Conservation (phyloP, 2,888 invertebrate species). For the Caenorhabditis sulstoni region DNA sequence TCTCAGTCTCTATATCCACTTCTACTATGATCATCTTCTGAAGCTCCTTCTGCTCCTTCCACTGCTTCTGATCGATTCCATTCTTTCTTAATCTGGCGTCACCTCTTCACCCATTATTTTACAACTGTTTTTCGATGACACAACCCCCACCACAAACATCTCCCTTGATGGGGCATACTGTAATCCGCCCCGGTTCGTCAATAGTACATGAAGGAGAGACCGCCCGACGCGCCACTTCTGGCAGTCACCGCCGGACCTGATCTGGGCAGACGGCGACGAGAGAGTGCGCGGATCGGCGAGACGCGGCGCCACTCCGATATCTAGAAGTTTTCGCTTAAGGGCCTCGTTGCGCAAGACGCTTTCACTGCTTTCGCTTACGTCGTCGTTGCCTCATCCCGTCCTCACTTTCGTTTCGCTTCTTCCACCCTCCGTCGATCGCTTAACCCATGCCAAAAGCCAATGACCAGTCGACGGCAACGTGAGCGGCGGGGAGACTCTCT, state of each 20-base stretch:
- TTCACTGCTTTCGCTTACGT: constrained; percentile 54
- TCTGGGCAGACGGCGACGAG: constrained; percentile 36
- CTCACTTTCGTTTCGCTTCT: constrained; percentile 47
- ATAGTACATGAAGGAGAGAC: constrained; percentile 45
- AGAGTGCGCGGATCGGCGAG: constrained; percentile 38
- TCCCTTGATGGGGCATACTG: constrained; percentile 41
- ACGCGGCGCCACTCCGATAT: not conserved
- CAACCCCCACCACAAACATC: constrained; percentile 45
- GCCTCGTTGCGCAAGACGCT: constrained; percentile 57
- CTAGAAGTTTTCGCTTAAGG: constrained; percentile 48
- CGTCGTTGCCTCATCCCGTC: constrained; percentile 44
- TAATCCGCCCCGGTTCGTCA: constrained; percentile 50
- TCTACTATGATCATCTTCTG: constrained; percentile 5
- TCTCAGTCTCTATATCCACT: no score
- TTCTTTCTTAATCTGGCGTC: constrained; percentile 9
- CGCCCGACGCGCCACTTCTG: constrained; percentile 44
- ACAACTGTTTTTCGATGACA: constrained; percentile 47
- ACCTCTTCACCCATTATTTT: constrained; percentile 26
- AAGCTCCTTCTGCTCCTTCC: not conserved
- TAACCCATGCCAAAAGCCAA: constrained; percentile 47
- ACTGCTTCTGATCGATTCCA: constrained; percentile 1
- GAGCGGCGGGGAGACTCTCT: not conserved
- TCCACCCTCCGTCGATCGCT: constrained; percentile 25
- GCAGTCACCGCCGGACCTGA: constrained; percentile 48
- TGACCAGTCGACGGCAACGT: constrained; percentile 41